Evolutionary conservation across 2,797 vertebrate species (phyloP).

Genomic region (Chloroceryle amazona): DNA sequence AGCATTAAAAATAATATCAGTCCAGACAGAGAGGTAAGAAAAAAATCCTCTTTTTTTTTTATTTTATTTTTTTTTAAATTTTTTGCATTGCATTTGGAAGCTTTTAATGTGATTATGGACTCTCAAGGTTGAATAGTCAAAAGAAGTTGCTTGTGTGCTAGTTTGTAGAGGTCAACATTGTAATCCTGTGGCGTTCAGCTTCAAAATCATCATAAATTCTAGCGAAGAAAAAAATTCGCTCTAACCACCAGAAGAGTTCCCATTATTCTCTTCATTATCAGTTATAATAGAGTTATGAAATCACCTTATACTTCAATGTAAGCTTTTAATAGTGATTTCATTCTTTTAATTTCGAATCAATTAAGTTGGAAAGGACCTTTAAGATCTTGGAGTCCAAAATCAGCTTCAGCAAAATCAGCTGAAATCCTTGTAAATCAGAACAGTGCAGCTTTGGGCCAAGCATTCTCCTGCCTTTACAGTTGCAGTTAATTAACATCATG

Average conservation of each 20-base stretch:
- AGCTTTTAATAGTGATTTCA: background rate
- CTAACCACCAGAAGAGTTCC: background rate
- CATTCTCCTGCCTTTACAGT: constrained; percentile 11
- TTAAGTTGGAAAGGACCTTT: background rate
- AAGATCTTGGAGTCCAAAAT: background rate
- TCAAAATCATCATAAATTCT: background rate
- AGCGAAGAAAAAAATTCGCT: background rate
- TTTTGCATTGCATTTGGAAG: background rate
- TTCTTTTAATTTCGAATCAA: background rate
- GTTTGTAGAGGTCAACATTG: background rate
- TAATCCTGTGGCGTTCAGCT: background rate
- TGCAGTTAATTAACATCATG: constrained; percentile 34
- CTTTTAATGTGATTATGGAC: background rate
- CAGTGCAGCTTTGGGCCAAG: background rate
- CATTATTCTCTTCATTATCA: background rate
- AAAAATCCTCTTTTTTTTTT: background rate
- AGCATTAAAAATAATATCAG: background rate
- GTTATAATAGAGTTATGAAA: background rate
- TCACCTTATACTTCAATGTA: background rate
- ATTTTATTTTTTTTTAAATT: background rate
- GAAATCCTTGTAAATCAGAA: constrained; percentile 46
- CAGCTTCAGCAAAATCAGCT: constrained; percentile 33
- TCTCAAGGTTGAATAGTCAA: background rate
- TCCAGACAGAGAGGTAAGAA: background rate
- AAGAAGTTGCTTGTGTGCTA: background rate